Conservation (phyloP, 2,888 invertebrate species). For the Eremobia ochroleuca region DNA sequence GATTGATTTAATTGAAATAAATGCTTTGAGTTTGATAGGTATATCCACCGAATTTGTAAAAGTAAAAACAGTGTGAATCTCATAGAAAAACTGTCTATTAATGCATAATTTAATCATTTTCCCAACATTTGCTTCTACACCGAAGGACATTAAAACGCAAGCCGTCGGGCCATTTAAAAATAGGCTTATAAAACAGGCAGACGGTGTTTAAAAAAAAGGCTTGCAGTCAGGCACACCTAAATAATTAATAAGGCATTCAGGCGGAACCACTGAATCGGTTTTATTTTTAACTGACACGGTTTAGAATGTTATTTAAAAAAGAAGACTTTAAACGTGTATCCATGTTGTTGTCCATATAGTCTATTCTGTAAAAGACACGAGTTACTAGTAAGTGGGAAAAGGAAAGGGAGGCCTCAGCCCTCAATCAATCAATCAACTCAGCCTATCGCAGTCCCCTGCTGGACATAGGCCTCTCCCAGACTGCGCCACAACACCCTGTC, state of each 20-base stretch:
- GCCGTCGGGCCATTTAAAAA: slow-evolving; percentile 35
- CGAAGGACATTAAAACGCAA: slow-evolving; percentile 4
- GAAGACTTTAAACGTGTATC: not conserved
- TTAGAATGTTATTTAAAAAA: slow-evolving; percentile 5
- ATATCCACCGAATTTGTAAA: not conserved
- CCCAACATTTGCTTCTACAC: not conserved
- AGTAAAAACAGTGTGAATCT: too few species aligned
- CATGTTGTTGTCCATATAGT: too few species aligned
- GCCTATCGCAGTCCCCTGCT: too few species aligned
- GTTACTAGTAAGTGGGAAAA: too few species aligned
- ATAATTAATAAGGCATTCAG: slow-evolving; percentile 55
- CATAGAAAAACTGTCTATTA: not conserved
- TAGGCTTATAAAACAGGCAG: slow-evolving; percentile 19
- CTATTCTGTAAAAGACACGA: too few species aligned
- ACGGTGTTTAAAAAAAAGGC: slow-evolving; percentile 34
- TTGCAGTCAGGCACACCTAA: slow-evolving; percentile 39
- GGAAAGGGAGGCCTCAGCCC: too few species aligned
- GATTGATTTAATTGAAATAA: not conserved
- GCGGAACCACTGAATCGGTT: slow-evolving; percentile 25
- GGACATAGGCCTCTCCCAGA: too few species aligned
- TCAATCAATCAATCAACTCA: too few species aligned
- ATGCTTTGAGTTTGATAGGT: not conserved
- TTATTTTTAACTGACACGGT: slow-evolving; percentile 44
- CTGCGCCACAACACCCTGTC: too few species aligned
- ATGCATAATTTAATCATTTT: not conserved